Base-by-base conservation (phyloP, 1,140 invertebrate species). In the Bombus pyrosoma region DNA sequence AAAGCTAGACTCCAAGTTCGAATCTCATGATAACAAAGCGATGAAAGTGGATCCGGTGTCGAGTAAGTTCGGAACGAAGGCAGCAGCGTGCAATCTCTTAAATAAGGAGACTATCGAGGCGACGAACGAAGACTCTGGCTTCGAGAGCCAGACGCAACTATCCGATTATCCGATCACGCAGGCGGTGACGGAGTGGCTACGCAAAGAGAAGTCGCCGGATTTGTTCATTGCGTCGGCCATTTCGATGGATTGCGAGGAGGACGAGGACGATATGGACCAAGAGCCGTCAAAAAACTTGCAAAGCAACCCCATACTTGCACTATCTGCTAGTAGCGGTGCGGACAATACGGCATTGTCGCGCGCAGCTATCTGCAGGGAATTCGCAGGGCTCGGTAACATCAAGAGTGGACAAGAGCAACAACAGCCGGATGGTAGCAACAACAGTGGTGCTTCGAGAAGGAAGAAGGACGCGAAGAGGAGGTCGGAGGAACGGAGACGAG, bases 251-350 rank as follows among this genome's bases (percentile, higher is more conserved):
- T 89, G 86, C 53, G 91, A 91, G 37, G 91, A 90, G 10, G 91
- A 91, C 3, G 89, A 92, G 28, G 93, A 91, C 39, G 86, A 86
- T 57, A 83, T 79, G 34, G 89, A 91, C 39, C 83, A 89, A 66
- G 88, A 95, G 92, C 92, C 92, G 92, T 89, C 95, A 96, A 96
- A 96, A 96, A 96, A 96, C 95, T 95, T 94, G 95, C 91, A 95
- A 94, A 92, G 95, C 95, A 95, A 95, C 95, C 95, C 95, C 95
- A 95, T 95, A 92, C 95, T 93, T 96, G 95, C 95, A 95, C 95
- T 95, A 95, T 96, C 95, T 95, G 93, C 89, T 96, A 95, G 94
- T 94, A 90, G 91, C 91, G 87, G 86, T 83, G 92, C 86, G 76
- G 91, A 92, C 90, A 91, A 93, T 77, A 62, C 90, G 82, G 87